Conservation (phyloP, 2,113 vertebrate genomes). For the Crypturellus undulatus region DNA sequence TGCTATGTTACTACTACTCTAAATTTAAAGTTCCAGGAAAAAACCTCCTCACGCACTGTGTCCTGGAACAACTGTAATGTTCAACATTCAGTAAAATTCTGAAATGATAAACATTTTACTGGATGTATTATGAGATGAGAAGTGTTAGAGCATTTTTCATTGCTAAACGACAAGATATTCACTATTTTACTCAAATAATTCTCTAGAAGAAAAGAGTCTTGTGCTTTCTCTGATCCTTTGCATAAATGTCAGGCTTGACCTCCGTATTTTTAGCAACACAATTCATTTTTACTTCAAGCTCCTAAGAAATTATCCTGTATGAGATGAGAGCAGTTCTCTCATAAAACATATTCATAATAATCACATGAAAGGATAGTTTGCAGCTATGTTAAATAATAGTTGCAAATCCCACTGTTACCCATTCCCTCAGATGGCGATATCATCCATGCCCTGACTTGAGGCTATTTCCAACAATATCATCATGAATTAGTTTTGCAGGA, state of each 20-base stretch:
- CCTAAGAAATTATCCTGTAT: background rate
- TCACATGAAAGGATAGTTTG: background rate
- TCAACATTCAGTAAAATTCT: background rate
- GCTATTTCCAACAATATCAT: background rate
- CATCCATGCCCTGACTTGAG: background rate
- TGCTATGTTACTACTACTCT: background rate
- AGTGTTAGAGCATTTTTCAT: background rate
- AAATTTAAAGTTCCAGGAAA: background rate
- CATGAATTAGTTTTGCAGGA: background rate
- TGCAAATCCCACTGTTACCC: background rate
- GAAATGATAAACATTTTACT: background rate
- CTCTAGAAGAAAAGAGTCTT: background rate
- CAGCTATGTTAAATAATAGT: constrained; percentile 15
- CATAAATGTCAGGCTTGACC: background rate
- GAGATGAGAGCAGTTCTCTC: background rate
- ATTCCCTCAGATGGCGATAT: background rate
- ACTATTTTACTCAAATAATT: background rate
- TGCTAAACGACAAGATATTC: background rate
- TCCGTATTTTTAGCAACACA: background rate
- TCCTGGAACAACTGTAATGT: background rate
- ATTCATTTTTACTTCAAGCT: constrained; percentile 9
- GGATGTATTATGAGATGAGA: background rate
- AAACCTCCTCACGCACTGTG: fast-evolving
- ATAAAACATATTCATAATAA: background rate
- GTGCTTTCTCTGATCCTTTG: background rate